A percentile compares a stretch with the other conserved stretches of the same genome.
These are phyloP conservation scores for Ceratina calcarata DNA, from an alignment of 1,140 invertebrate genomes.

Conservation along the genomic window DNA sequence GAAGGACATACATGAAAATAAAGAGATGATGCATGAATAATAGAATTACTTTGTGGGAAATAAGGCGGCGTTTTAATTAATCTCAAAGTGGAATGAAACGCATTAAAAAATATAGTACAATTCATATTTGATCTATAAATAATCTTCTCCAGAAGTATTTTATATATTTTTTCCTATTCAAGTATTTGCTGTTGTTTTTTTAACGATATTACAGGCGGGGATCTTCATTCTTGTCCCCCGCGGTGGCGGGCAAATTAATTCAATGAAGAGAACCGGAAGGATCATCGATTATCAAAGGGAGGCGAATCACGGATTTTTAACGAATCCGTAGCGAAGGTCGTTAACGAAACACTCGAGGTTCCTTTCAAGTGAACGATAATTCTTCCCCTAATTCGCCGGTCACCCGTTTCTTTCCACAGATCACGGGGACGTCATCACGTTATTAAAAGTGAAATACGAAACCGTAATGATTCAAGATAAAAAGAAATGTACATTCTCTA, in stretches of 20 bases:
- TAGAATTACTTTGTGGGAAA: too few relatives aligned
- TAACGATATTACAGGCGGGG: too few relatives aligned
- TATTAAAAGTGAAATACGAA: not conserved
- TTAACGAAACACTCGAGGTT: conserved; percentile 13
- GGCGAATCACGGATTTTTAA: not conserved
- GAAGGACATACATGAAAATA: too few relatives aligned
- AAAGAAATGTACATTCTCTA: not conserved
- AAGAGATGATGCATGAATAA: too few relatives aligned
- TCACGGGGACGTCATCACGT: not conserved
- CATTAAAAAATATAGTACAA: too few relatives aligned
- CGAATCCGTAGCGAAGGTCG: not conserved
- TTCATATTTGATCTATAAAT: too few relatives aligned
- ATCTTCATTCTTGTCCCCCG: not conserved
- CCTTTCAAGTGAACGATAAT: conserved; percentile 12
- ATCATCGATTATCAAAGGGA: not conserved
- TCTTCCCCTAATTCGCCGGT: not conserved
- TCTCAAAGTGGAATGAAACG: too few relatives aligned
- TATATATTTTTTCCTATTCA: too few relatives aligned
- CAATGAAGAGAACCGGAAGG: not conserved
- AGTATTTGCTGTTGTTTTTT: too few relatives aligned
- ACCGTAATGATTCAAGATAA: not conserved
- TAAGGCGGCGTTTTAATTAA: too few relatives aligned
- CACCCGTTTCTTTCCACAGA: not conserved
- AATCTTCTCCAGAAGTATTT: too few relatives aligned
- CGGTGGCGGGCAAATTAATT: not conserved